Evolutionary conservation across 1,140 invertebrate species (phyloP).

Genomic region (Drosophila sucinea): DNA sequence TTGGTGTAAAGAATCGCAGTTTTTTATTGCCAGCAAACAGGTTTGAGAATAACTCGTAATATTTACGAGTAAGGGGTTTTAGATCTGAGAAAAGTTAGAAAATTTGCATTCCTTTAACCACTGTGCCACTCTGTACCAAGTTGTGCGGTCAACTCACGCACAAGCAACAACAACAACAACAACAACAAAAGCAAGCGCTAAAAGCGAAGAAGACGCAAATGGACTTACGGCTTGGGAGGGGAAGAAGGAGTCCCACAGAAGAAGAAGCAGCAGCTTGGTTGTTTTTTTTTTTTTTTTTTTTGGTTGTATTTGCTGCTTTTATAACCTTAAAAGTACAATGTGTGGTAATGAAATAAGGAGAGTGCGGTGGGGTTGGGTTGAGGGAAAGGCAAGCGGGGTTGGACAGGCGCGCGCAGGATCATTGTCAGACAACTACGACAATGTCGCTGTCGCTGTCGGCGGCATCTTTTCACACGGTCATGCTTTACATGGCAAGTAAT

Average conservation of each 20-base stretch:
- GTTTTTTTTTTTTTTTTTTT: constrained; percentile 1
- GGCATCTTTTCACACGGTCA: constrained; percentile 60
- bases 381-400: neutral
- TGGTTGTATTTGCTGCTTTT: constrained; percentile 23
- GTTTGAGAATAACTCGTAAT: too few species aligned
- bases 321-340: constrained; percentile 58
- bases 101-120: neutral
- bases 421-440: constrained; percentile 12
- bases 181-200: constrained; percentile 3
- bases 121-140: neutral
- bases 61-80: too few species aligned
- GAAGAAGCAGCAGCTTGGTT: neutral
- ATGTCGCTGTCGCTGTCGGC: constrained; percentile 8
- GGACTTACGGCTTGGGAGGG: neutral
- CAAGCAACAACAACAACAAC: neutral
- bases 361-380: neutral
- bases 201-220: constrained; percentile 2
- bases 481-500: constrained; percentile 59
- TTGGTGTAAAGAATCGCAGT: too few species aligned
- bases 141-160: constrained; percentile 11
- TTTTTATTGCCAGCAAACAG: too few species aligned
- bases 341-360: constrained; percentile 49
- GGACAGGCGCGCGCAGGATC: constrained; percentile 12
- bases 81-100: too few species aligned
- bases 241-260: neutral